Evolutionary conservation across 2,888 invertebrate genomes (phyloP).

Genomic region (Diachrysia chrysitis): DNA sequence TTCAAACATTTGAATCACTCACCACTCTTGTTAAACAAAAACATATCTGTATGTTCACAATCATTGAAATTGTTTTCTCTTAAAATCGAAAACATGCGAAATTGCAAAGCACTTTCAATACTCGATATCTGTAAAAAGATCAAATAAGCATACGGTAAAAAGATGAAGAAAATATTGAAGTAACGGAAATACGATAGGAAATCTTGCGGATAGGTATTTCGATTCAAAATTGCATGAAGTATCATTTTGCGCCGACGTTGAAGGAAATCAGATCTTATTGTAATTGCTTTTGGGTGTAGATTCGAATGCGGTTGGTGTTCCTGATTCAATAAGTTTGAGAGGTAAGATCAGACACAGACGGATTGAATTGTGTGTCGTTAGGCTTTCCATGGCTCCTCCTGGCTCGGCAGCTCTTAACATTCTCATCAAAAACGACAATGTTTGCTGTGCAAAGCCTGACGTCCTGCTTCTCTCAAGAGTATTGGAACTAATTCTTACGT

Average conservation of each 20-base stretch:
- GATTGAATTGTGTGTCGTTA: slow-evolving; percentile 67
- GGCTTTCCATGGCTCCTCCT: slow-evolving; percentile 56
- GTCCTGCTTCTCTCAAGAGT: slow-evolving; percentile 41
- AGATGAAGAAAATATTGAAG: slow-evolving; percentile 45
- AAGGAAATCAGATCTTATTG: slow-evolving; percentile 64
- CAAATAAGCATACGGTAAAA: slow-evolving; percentile 60
- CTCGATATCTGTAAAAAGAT: slow-evolving; percentile 62
- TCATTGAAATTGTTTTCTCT: slow-evolving; percentile 48
- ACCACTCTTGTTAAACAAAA: slow-evolving; percentile 18
- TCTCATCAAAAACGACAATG: slow-evolving; percentile 52
- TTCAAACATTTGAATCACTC: slow-evolving; percentile 10
- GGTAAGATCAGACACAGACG: slow-evolving; percentile 61
- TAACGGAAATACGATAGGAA: slow-evolving; percentile 53
- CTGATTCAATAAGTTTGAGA: slow-evolving; percentile 68
- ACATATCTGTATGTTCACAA: slow-evolving; percentile 34
- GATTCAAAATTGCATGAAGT: slow-evolving; percentile 51
- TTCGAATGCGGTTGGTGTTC: slow-evolving; percentile 50
- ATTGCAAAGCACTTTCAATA: slow-evolving; percentile 56
- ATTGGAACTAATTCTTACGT: slow-evolving; percentile 56
- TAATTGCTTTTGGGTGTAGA: slow-evolving; percentile 58
- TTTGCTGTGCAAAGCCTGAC: slow-evolving; percentile 50
- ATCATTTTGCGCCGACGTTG: slow-evolving; percentile 19
- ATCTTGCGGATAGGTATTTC: slow-evolving; percentile 51
- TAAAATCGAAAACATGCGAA: slow-evolving; percentile 55
- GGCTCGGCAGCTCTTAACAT: slow-evolving; percentile 45